A percentile compares a stretch with the other conserved stretches of the same genome.
Evolutionary conservation across 2,888 invertebrate genomes (phyloP).

Genomic region (Clostera curtula): DNA sequence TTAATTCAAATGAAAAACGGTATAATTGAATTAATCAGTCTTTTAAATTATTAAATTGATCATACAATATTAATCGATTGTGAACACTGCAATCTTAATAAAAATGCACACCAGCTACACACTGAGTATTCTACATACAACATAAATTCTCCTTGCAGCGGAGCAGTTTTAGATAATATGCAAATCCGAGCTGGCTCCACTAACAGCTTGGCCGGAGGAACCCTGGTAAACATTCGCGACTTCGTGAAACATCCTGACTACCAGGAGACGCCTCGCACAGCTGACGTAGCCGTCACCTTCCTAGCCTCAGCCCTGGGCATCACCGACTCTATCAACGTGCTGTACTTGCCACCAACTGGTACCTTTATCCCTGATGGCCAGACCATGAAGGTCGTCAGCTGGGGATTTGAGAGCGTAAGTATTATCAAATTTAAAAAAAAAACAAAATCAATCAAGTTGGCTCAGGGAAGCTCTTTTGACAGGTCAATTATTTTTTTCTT

Average conservation of each 20-base stretch:
- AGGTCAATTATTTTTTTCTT: too few relatives aligned
- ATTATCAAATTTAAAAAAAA: too few relatives aligned
- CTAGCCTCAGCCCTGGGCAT: constrained; percentile 25
- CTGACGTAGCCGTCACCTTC: constrained; percentile 34
- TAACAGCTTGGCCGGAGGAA: constrained; percentile 37
- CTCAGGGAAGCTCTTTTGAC: too few relatives aligned
- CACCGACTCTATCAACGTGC: constrained; percentile 20
- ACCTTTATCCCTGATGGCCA: constrained; percentile 30
- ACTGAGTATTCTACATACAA: too few relatives aligned
- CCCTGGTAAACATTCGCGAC: constrained; percentile 13
- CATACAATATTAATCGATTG: too few relatives aligned
- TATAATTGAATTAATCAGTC: too few relatives aligned
- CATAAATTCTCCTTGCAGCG: constrained; percentile 27
- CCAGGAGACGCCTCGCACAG: constrained; percentile 24
- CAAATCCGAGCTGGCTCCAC: constrained; percentile 43
- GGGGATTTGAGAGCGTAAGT: constrained; percentile 50
- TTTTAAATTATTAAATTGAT: too few relatives aligned
- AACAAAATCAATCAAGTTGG: too few relatives aligned
- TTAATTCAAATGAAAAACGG: too few relatives aligned
- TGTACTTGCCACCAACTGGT: constrained; percentile 36
- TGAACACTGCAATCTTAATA: too few relatives aligned
- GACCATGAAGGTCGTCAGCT: constrained; percentile 34
- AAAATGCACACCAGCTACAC: too few relatives aligned
- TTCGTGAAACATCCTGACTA: constrained; percentile 35
- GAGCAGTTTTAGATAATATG: constrained; percentile 27